Evolutionary conservation across 2,888 invertebrate genomes (phyloP).

Genomic region (Diogma glabrata): DNA sequence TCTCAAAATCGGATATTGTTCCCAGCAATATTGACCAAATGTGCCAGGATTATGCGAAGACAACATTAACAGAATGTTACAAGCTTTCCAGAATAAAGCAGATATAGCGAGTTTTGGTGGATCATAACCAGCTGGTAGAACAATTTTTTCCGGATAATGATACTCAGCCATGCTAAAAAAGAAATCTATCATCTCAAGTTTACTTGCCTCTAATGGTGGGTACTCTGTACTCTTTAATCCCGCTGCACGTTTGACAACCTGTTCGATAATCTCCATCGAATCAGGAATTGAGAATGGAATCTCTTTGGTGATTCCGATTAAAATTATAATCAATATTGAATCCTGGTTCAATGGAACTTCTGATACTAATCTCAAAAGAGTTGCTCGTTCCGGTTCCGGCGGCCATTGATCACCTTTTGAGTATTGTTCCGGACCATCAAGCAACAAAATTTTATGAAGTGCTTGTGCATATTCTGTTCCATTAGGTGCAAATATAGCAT

Average conservation of each 20-base stretch:
- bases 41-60: slow-evolving; percentile 85
- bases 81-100: slow-evolving; percentile 90
- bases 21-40: slow-evolving; percentile 80
- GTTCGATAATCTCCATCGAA: slow-evolving; percentile 75
- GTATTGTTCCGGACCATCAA: slow-evolving; percentile 69
- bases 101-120: slow-evolving; percentile 84
- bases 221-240: slow-evolving; percentile 60
- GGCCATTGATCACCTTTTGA: slow-evolving; percentile 83
- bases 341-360: slow-evolving; percentile 84
- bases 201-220: slow-evolving; percentile 61
- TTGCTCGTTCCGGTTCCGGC: slow-evolving; percentile 73
- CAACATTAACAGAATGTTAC: slow-evolving; percentile 76
- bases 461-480: slow-evolving; percentile 63
- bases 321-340: slow-evolving; percentile 66
- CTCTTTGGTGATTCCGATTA: slow-evolving; percentile 65
- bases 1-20: slow-evolving; percentile 79
- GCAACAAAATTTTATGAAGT: slow-evolving; percentile 65
- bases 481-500: slow-evolving; percentile 58
- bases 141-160: slow-evolving; percentile 85
- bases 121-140: slow-evolving; percentile 65
- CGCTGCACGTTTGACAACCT: slow-evolving; percentile 74
- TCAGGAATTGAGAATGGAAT: slow-evolving; percentile 71
- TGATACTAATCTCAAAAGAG: slow-evolving; percentile 66
- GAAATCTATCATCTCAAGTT: slow-evolving; percentile 76
- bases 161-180: slow-evolving; percentile 85